Evolutionary conservation across 2,797 vertebrate species (phyloP).

Genomic region (Xyrichtys novacula): DNA sequence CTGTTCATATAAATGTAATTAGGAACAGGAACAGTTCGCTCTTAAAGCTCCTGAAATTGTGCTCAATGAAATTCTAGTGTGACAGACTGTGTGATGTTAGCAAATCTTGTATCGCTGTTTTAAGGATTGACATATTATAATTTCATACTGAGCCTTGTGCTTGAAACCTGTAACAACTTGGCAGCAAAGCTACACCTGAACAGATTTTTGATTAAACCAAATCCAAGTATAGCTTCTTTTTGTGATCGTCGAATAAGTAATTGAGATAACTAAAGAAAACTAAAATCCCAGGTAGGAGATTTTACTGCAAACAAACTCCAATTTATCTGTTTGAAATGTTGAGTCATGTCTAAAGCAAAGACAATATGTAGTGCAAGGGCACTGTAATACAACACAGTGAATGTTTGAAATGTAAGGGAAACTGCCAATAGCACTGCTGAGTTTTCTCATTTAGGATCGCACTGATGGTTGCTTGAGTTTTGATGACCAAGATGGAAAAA

Average conservation of each 20-base stretch:
- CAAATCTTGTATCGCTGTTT: neutral
- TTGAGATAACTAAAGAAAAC: neutral
- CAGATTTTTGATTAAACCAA: neutral
- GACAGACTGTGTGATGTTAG: neutral
- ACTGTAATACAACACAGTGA: neutral
- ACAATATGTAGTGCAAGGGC: neutral
- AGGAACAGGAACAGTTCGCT: no score
- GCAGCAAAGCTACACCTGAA: neutral
- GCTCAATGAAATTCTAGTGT: no score
- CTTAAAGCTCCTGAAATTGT: no score
- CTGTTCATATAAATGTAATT: neutral
- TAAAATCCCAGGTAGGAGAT: neutral
- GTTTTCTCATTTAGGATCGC: constrained; percentile 19
- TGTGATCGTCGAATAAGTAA: neutral
- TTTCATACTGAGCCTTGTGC: no score
- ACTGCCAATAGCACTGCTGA: constrained; percentile 4
- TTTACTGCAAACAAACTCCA: neutral
- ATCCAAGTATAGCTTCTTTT: neutral
- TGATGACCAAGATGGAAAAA: constrained; percentile 38
- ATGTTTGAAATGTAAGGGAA: neutral
- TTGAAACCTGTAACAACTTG: neutral
- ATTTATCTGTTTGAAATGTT: constrained; percentile 9
- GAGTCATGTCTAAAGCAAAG: neutral
- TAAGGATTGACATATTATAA: neutral
- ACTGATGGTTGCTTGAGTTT: constrained; percentile 39